Conservation (phyloP, 23 tunicate species). For the Halocynthia aurantium region DNA sequence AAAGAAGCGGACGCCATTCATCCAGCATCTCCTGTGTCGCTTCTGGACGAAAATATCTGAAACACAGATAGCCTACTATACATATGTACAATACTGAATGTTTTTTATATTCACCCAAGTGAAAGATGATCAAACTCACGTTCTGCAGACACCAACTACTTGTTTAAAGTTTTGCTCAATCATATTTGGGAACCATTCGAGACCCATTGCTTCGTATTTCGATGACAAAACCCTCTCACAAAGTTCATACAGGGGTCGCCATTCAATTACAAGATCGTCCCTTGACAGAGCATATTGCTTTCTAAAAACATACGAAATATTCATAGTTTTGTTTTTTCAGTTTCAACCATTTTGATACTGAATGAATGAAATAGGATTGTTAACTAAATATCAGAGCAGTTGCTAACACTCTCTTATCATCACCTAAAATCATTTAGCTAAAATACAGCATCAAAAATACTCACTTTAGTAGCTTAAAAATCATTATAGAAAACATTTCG, state of each 20-base stretch:
- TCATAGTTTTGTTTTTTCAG: conserved; percentile 6
- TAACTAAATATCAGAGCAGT: no score
- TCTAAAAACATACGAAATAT: conserved; percentile 2
- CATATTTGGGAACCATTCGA: conserved; percentile 48
- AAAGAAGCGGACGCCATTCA: conserved; percentile 76
- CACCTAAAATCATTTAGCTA: no score
- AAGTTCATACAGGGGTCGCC: conserved; percentile 58
- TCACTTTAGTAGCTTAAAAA: conserved; percentile 38
- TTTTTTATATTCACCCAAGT: not conserved
- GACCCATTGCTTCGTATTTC: conserved; percentile 60
- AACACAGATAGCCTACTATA: not conserved
- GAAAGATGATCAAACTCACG: not conserved
- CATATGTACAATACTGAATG: not conserved
- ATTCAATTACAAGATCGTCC: conserved; percentile 23
- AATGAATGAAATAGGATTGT: no score
- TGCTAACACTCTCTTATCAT: no score
- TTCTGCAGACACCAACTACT: conserved; percentile 41
- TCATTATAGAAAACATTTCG: conserved; percentile 31
- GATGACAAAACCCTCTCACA: conserved; percentile 48
- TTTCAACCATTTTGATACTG: no score
- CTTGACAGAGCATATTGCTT: conserved; percentile 22
- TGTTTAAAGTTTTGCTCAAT: conserved; percentile 34
- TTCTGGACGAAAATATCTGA: conserved; percentile 41
- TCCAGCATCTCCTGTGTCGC: conserved; percentile 73
- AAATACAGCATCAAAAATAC: not conserved